Evolutionary conservation across 2,888 invertebrate genomes (phyloP).

Genomic region (Mythimna ferrago): DNA sequence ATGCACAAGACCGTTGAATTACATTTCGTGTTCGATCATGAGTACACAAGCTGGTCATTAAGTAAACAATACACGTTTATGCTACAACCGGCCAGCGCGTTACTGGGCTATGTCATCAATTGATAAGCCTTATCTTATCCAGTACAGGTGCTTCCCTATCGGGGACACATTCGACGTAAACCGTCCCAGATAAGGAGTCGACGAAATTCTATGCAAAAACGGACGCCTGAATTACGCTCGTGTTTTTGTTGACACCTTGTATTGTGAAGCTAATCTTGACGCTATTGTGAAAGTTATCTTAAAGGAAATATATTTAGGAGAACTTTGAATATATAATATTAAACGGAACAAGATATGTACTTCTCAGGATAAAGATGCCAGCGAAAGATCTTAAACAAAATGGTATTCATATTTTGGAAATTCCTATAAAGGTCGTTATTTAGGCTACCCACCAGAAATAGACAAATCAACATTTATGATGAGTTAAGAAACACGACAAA

Average conservation of each 20-base stretch:
- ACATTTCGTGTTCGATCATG: constrained; percentile 49
- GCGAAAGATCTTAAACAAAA: constrained; percentile 11
- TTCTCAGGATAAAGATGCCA: constrained; percentile 17
- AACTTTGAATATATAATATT: constrained; percentile 1
- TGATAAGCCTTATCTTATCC: constrained; percentile 80
- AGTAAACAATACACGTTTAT: constrained; percentile 60
- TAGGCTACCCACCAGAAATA: neutral
- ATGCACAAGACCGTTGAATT: constrained; percentile 41
- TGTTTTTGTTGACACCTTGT: constrained; percentile 56
- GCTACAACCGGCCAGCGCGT: constrained; percentile 65
- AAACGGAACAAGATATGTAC: constrained; percentile 24
- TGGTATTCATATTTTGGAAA: neutral
- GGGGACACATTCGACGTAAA: constrained; percentile 66
- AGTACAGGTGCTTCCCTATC: constrained; percentile 76
- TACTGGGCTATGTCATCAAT: constrained; percentile 78
- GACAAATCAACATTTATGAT: neutral
- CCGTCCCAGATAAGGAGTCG: constrained; percentile 53
- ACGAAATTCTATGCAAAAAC: constrained; percentile 56
- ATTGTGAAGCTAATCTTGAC: constrained; percentile 37
- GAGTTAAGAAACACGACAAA: neutral
- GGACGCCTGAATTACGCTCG: constrained; percentile 35
- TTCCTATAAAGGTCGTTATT: constrained; percentile 2
- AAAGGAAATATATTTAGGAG: constrained; percentile 22
- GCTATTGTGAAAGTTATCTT: constrained; percentile 36
- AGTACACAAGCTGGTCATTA: constrained; percentile 50